These are phyloP conservation scores for Promerops cafer DNA, from an alignment of 2,113 vertebrate species.

Conservation along the genomic window DNA sequence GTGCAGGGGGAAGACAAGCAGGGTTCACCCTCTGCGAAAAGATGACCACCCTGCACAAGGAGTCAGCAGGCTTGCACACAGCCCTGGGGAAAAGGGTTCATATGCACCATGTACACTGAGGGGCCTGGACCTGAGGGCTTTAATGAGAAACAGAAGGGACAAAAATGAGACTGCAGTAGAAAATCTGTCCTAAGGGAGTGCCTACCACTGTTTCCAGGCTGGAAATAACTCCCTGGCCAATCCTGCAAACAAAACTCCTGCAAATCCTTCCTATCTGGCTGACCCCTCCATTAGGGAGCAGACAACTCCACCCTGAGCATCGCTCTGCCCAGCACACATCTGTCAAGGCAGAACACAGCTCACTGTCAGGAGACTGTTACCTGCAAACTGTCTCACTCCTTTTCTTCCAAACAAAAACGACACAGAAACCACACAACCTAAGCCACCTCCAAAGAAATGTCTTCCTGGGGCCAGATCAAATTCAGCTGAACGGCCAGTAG, in stretches of 20 bases:
- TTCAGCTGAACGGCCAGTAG: not conserved
- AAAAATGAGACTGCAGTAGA: not conserved
- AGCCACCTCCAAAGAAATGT: not conserved
- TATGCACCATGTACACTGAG: accelerated
- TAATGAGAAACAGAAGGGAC: not conserved
- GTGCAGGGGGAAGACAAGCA: not conserved
- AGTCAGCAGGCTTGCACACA: accelerated
- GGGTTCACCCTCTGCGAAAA: not conserved
- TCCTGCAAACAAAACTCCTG: not conserved
- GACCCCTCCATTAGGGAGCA: not conserved
- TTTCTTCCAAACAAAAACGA: not conserved
- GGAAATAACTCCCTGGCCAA: not conserved
- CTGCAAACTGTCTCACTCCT: not conserved
- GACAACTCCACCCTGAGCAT: not conserved
- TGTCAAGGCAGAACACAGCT: not conserved
- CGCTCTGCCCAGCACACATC: accelerated
- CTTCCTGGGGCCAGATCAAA: not conserved
- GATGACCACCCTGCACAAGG: not conserved
- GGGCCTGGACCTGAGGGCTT: not conserved
- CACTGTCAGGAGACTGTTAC: not conserved
- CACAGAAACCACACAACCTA: not conserved
- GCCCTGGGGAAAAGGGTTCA: not conserved
- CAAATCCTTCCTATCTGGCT: not conserved
- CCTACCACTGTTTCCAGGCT: not conserved
- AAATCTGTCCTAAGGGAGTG: not conserved